Base-by-base conservation (phyloP, 2,113 vertebrate genomes). In the Canis aureus region DNA sequence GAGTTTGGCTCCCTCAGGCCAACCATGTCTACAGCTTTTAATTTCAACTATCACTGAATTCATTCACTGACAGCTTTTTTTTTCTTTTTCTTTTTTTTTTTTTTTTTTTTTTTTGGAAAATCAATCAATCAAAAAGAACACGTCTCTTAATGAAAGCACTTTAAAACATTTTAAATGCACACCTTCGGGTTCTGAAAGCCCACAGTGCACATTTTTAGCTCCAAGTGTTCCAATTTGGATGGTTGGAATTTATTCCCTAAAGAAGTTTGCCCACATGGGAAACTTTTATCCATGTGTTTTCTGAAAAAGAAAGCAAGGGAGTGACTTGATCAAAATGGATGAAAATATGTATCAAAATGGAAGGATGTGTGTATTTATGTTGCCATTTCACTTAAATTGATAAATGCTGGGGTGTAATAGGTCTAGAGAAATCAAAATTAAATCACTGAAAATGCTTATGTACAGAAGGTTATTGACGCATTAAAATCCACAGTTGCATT, bases 71-170 rank as follows among this genome's bases (percentile, higher is more conserved):
- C 13, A 95, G 51, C 29, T 55, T 60, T 86, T 55, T 60, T 95
- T 81, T 86, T 55, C 38, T 95, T 81, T 71, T 76, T 73, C 38
- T 57, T 62, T 80, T 69, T 95, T 81, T 71, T 76, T 73, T 35
- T 35, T 35, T 35, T 35, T 35, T 35, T 57, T 62, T 80, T 69
- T 51, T 78, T 43, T 43, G 43, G 38, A 74, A 96, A 88, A 92
- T 67, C 82, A 96, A 95, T 96, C 97, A 96, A 98, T 97, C 97
- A 97, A 86, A 98, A 64, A 94, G 92, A 96, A 60, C 59, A 76
- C 49, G 20, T 62, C 94, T 97, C 22, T 67, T 91, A 96, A 84
- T 51, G 32, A 88, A 76, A 97, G 96, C 69, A 89, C 81, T 96
- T 94, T 43, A 86, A 79, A 95, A 80, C 25, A 19, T 79, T 92